Evolutionary conservation across 1,140 invertebrate genomes (phyloP).

Genomic region (Megathymus violae): DNA sequence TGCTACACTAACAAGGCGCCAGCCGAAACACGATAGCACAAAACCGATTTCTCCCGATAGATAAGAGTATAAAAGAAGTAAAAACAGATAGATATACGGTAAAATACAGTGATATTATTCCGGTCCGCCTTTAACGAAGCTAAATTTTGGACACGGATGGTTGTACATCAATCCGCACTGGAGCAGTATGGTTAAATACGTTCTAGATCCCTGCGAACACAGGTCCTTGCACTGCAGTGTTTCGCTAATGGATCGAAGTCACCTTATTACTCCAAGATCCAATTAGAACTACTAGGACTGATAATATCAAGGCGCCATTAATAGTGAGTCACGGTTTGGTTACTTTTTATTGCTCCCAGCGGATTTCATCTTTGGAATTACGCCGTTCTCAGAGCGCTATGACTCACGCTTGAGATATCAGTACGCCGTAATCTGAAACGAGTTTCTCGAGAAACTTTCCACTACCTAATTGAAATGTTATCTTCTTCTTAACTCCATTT

Average conservation of each 20-base stretch:
- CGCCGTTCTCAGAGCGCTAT: background rate
- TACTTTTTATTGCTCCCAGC: background rate
- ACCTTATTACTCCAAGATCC: background rate
- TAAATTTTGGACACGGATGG: too few species aligned
- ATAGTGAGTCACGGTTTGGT: background rate
- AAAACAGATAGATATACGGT: too few species aligned
- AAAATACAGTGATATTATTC: too few species aligned
- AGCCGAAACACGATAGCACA: too few species aligned
- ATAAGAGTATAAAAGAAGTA: too few species aligned
- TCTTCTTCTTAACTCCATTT: conserved; percentile 2
- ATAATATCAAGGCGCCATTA: background rate
- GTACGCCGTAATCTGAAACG: conserved; percentile 1
- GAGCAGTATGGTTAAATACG: background rate
- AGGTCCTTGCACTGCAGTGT: too few species aligned
- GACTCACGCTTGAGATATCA: background rate
- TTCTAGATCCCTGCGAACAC: too few species aligned
- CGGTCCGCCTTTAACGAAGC: too few species aligned
- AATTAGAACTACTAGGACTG: background rate
- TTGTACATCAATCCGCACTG: background rate
- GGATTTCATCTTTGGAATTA: background rate
- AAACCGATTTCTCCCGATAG: too few species aligned
- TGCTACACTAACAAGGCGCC: too few species aligned
- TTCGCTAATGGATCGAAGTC: background rate
- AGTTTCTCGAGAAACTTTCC: conserved; percentile 5
- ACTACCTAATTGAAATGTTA: conserved; percentile 6